Base-by-base conservation (phyloP, 2,797 vertebrate genomes). In the Xenopus petersii region DNA sequence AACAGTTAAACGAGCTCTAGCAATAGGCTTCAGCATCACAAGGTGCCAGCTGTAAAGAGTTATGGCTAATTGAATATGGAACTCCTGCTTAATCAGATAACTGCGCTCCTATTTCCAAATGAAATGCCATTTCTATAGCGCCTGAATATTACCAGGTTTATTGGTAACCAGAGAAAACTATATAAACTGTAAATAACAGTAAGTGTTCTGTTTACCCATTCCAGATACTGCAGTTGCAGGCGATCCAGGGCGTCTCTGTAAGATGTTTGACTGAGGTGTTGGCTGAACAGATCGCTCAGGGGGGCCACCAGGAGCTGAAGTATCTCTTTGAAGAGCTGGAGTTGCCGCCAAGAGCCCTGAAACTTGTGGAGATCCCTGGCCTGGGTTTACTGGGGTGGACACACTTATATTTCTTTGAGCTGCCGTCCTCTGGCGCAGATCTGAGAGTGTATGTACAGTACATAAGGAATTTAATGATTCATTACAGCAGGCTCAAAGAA, bases 401-500 rank as follows among this genome's bases (percentile, higher is more conserved):
- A 79, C 36, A 83, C 88, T 87, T 81, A 88, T 71, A 64, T 88
- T 92, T 85, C 92, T 92, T 87, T 94, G 94, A 81, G 91, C 86
- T 62, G 92, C 84, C 74, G 90, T 93, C 73, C 98, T 92, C 83
- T 98, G 97, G 83, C 95, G 97, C 69, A 99, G 91, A 84, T 98
- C 97, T 79, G 63, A 79, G 98, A 83, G 55, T 87, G 86, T 54
- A 56, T 51, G 87, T 82, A 56, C 84, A 0, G 2, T 11, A 75
- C 63, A 77, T 10, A 77, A 73, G 66, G 64, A 70, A 68, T 74
- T 74, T 79, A 79, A 79, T 70, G 71, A 79, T 66, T 60, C 67
- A 60, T 79, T 70, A 74, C 67, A 69, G 61, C 55, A 60, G 73
- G 51, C 76, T 74, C 61, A 66, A 74, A 69, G 71, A 46, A 74